These are phyloP conservation scores for Anolis carolinensis DNA, from an alignment of 2,113 vertebrate genomes.

Conservation along the genomic window DNA sequence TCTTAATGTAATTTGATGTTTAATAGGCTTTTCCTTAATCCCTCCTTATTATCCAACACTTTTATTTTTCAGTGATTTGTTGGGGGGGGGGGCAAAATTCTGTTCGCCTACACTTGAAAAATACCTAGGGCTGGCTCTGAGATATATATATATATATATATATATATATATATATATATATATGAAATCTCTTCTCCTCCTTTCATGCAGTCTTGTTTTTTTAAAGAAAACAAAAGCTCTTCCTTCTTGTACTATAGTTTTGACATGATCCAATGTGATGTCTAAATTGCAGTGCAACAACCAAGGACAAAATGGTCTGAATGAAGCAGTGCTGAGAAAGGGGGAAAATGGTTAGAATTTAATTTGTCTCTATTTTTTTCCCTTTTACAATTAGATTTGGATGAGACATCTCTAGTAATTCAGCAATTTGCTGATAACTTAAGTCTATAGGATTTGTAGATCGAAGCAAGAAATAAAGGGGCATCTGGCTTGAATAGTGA, in stretches of 20 bases:
- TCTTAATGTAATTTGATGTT: too few species aligned
- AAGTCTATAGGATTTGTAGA: not conserved
- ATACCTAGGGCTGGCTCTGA: too few species aligned
- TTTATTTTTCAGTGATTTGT: too few species aligned
- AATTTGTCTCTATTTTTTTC: conserved; percentile 30
- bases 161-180: conserved; percentile 56
- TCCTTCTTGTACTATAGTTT: conserved; percentile 41
- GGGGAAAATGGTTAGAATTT: conserved; percentile 37
- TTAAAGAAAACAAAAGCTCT: conserved; percentile 23
- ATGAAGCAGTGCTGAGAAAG: conserved; percentile 7
- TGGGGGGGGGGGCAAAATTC: too few species aligned
- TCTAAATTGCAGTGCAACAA: conserved; percentile 42
- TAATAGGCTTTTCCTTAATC: too few species aligned
- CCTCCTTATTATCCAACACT: too few species aligned
- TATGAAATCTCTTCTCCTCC: conserved; percentile 42
- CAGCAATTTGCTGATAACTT: not conserved
- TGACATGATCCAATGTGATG: conserved; percentile 30
- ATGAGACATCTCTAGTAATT: conserved; percentile 21
- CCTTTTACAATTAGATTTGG: conserved; percentile 31
- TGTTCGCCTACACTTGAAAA: too few species aligned
- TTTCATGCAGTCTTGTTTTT: conserved; percentile 13
- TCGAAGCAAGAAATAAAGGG: too few species aligned
- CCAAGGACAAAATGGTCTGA: conserved; percentile 46
- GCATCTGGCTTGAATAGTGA: too few species aligned
- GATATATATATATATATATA: conserved; percentile 51